phyloP scores from a whole-genome alignment of 2,113 vertebrate genomes.

The Nyctereutes procyonoides region DNA sequence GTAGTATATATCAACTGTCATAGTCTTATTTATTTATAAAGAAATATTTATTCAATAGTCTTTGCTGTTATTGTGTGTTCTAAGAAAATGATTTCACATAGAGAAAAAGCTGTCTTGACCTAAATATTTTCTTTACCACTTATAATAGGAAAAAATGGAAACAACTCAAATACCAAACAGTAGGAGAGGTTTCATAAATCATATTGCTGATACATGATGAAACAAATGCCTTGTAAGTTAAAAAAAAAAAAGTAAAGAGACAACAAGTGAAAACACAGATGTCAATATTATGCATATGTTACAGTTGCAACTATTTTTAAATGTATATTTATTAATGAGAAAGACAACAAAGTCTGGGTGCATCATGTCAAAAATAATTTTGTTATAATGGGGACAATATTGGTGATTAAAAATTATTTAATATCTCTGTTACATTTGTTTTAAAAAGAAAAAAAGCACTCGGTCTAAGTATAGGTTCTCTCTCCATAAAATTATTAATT shows the following conservation, averaged over 20 bases:
- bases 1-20: not conserved
- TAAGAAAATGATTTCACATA: slow-evolving; percentile 2
- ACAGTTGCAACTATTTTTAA: slow-evolving; percentile 2
- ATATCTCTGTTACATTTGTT: not conserved
- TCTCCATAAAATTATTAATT: not conserved
- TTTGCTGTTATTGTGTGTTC: not conserved
- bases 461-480: not conserved
- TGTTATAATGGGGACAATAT: not conserved
- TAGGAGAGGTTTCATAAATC: slow-evolving; percentile 3
- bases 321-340: not conserved
- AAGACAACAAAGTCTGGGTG: not conserved
- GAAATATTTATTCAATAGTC: not conserved
- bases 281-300: not conserved
- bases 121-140: slow-evolving; percentile 10
- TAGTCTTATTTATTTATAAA: not conserved
- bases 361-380: slow-evolving; percentile 21
- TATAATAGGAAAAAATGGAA: not conserved
- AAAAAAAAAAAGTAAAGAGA: not conserved
- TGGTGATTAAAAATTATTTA: not conserved
- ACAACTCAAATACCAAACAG: not conserved
- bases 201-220: not conserved
- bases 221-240: not conserved
- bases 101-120: not conserved
- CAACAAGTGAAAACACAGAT: slow-evolving; percentile 53
- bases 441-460: not conserved